Base-by-base conservation (phyloP, 2,797 vertebrate genomes). In the Ctenopoma multispine region DNA sequence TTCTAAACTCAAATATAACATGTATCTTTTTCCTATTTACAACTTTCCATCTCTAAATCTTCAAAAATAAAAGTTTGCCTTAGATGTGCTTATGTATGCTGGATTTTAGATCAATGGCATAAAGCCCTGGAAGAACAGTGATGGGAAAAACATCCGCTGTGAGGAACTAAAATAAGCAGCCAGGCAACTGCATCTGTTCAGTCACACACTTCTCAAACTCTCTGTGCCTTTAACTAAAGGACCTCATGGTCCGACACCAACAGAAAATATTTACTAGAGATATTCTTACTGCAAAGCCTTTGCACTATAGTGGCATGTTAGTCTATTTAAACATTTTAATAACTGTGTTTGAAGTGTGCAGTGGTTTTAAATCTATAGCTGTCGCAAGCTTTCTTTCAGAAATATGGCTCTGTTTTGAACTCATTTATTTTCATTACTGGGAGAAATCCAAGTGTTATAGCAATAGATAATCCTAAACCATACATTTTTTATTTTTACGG, bases 81-180 rank as follows among this genome's bases (percentile, higher is more conserved):
- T 69, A 72, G 58, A 89, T 80, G 60, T 78, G 63, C 46, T 72
- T 81, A 79, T 84, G 74, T 69, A 68, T 76, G 76, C 71, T 76
- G 67, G 55, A 69, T 87, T 87, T 83, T 50, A 82, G 72, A 89
- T 87, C 81, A 88, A 59, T 75, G 75, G 65, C 66, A 80, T 70
- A 53, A 81, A 87, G 38, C 64, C 75, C 68, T 58, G 57, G 63
- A 83, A 88, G 58, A 81, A 82, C 76, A 73, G 53, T 74, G 66
- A 75, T 9, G 38, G 55, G 63, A 44, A 76, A 75, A 82, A 80
- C 60, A 86, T 81, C 66, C 38, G 17, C 80, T 72, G 56, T 60
- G 67, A 75, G 82, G 47, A 59, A 50, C 58, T 68, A 55, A 85
- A 83, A 74, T 64, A 74, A 82, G 64, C 61, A 83, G 75, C 62